Evolutionary conservation across 2,797 vertebrate genomes (phyloP).

Genomic region (Myripristis murdjan): DNA sequence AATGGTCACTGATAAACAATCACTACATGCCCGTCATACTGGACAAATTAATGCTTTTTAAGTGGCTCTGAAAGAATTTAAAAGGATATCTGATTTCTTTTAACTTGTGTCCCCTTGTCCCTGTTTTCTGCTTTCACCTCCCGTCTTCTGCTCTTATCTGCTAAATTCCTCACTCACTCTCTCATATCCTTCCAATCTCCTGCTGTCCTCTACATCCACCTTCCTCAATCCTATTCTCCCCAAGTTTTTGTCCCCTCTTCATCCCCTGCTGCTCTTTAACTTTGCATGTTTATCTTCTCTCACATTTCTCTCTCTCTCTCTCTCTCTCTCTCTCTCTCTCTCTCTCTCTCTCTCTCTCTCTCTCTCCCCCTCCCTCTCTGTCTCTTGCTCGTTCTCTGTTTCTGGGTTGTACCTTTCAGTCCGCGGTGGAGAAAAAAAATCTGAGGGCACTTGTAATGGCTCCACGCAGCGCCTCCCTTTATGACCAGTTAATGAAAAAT

Average conservation of each 20-base stretch:
- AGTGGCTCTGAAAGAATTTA: constrained; percentile 16
- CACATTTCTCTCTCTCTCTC: neutral
- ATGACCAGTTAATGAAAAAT: constrained; percentile 93
- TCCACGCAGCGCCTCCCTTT: constrained; percentile 87
- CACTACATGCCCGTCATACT: constrained; percentile 39
- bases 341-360: constrained; percentile 5
- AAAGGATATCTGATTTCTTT: neutral
- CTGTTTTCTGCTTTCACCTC: neutral
- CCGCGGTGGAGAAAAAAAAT: constrained; percentile 43
- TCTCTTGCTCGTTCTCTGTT: constrained; percentile 1
- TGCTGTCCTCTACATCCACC: neutral
- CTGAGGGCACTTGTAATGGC: constrained; percentile 82
- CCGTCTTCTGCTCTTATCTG: neutral
- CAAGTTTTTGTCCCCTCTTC: no score
- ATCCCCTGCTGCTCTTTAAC: neutral
- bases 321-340: neutral
- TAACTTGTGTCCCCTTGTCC: neutral
- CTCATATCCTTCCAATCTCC: no score
- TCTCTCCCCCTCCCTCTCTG: constrained; percentile 11
- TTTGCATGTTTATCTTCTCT: neutral
- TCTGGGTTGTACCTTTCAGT: constrained; percentile 46
- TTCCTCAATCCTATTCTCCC: neutral
- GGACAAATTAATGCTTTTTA: constrained; percentile 57
- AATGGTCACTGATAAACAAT: constrained; percentile 35
- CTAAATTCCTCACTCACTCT: no score